These are phyloP conservation scores for Hirtodrosophila confusa DNA, from an alignment of 2,888 invertebrate genomes.

Conservation along the genomic window DNA sequence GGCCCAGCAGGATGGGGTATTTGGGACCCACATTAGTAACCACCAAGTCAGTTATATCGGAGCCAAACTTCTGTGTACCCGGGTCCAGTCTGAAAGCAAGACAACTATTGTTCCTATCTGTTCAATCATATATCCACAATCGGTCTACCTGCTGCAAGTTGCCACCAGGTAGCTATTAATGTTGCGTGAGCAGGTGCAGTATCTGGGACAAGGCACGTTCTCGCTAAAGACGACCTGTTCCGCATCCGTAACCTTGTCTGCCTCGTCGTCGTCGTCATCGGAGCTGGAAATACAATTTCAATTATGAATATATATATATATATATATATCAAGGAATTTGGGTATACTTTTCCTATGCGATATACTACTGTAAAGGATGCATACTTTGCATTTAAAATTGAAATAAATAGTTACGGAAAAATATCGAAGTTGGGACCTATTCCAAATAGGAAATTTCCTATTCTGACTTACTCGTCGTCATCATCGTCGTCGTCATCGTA, in stretches of 20 bases:
- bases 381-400: no score
- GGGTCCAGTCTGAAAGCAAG: constrained; percentile 85
- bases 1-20: constrained; percentile 86
- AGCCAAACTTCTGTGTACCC: constrained; percentile 88
- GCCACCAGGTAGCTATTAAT: constrained; percentile 87
- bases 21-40: constrained; percentile 87
- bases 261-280: constrained; percentile 75
- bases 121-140: fast-evolving
- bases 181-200: constrained; percentile 87
- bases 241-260: constrained; percentile 77
- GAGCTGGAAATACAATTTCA: constrained; percentile 11
- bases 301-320: no score
- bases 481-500: constrained; percentile 58
- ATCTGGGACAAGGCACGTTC: constrained; percentile 86
- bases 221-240: constrained; percentile 82
- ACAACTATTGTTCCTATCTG: background rate
- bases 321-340: no score
- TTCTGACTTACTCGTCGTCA: constrained; percentile 60
- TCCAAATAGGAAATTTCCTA: background rate
- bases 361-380: no score
- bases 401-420: no score
- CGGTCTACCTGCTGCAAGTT: constrained; percentile 86
- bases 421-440: no score
- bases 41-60: constrained; percentile 88
- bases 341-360: no score